phyloP scores from a whole-genome alignment of 2,888 invertebrate species.

The Drosophila greeni region DNA sequence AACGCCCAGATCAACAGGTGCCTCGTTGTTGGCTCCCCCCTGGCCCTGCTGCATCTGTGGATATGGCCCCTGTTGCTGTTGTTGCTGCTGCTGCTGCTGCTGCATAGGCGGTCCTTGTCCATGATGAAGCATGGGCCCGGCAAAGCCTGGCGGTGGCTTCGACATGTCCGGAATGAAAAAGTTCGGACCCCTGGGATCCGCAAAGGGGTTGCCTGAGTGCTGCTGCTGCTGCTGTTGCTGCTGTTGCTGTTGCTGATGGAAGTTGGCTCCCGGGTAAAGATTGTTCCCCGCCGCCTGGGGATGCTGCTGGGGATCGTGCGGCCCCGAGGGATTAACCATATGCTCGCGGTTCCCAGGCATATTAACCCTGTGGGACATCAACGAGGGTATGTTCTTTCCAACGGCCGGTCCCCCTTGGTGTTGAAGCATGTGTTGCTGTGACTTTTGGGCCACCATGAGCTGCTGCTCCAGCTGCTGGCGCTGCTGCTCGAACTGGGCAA shows the following conservation, averaged over 20 bases:
- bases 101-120: constrained; percentile 43
- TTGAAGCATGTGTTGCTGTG: constrained; percentile 83
- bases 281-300: constrained; percentile 37
- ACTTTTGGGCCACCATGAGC: constrained; percentile 69
- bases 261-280: constrained; percentile 38
- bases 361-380: constrained; percentile 78
- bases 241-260: constrained; percentile 36
- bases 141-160: constrained; percentile 91
- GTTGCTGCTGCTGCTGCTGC: constrained; percentile 48
- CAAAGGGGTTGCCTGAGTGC: constrained; percentile 80
- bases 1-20: constrained; percentile 60
- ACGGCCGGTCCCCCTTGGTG: constrained; percentile 63
- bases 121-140: constrained; percentile 52
- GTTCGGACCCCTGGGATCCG: constrained; percentile 79
- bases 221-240: constrained; percentile 52
- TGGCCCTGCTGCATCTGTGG: constrained; percentile 47
- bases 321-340: constrained; percentile 52
- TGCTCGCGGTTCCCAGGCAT: constrained; percentile 72
- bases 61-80: constrained; percentile 45
- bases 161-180: constrained; percentile 88
- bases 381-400: constrained; percentile 66
- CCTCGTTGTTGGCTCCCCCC: constrained; percentile 32
- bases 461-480: constrained; percentile 82
- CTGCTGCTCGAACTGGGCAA: constrained; percentile 90
- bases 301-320: constrained; percentile 60